Evolutionary conservation across 2,797 vertebrate species (phyloP).

Genomic region (Tokudaia tokunoshimensis): DNA sequence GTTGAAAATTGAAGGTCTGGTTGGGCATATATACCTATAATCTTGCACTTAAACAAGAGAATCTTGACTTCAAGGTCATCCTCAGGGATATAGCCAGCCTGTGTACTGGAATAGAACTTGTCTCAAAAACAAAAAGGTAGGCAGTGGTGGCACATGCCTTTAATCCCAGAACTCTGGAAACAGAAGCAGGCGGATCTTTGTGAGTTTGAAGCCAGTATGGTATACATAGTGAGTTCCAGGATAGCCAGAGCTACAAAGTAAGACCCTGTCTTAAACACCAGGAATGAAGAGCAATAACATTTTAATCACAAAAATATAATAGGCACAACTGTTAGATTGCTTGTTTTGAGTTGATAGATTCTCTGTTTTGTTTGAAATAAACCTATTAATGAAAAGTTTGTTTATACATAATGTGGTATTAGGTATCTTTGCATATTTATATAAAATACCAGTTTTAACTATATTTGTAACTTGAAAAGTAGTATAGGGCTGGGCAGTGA

Average conservation of each 20-base stretch:
- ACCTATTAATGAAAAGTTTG: slow-evolving; percentile 3
- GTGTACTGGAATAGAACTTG: background rate
- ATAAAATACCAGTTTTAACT: background rate
- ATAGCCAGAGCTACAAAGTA: background rate
- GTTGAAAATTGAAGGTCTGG: background rate
- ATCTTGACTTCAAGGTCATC: background rate
- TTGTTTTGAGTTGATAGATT: slow-evolving; percentile 46
- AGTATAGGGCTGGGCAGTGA: background rate
- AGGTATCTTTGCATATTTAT: slow-evolving; percentile 31
- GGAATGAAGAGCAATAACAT: background rate
- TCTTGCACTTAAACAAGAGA: background rate
- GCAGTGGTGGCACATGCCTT: background rate
- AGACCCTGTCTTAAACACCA: background rate
- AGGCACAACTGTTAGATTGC: background rate
- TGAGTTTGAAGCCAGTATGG: background rate
- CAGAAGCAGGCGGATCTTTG: too few relatives aligned
- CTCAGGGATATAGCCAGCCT: background rate
- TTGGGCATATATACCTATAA: background rate
- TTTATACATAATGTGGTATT: slow-evolving; percentile 28
- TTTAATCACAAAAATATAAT: background rate
- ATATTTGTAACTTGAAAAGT: slow-evolving; percentile 39
- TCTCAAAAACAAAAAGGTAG: background rate
- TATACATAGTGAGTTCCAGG: background rate
- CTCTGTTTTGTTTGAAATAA: slow-evolving; percentile 28
- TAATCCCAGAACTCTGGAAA: too few relatives aligned